Base-by-base conservation (phyloP, 2,797 vertebrate species). In the Enteromius unitaeniatus region DNA sequence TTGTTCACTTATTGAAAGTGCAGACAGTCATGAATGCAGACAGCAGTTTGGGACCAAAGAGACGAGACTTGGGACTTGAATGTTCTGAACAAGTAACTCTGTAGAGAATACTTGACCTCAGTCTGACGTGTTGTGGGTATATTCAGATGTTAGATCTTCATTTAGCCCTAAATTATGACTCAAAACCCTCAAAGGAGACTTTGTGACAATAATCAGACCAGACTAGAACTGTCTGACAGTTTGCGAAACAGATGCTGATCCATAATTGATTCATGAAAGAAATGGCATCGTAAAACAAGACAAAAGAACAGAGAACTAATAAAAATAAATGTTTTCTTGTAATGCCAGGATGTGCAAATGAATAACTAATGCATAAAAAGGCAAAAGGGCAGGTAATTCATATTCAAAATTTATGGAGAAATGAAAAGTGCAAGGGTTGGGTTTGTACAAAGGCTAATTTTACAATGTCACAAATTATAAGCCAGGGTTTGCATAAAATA, bases 391-490 rank as follows among this genome's bases (percentile, higher is more conserved):
- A 64, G 55, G 10, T 79, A 42, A 88, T 79, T 88, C 70, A 81
- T 86, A 82, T 79, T 82, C 14, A 69, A 69, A 67, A 85, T 86
- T 74, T 51, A 76, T 74, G 75, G 79, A 7, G 53, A 73, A 68
- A 73, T 84, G 85, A 79, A 83, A 88, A 84, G 45, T 51, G 31
- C 15, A 11, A 34, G 78, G 49, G n/a, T 49, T 28, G 62, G 76
- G 53, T 75, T 79, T 64, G n/a, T 23, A 82, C 73, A 65, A 82
- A 82, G 67, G 82, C 77, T 84, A 84, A 87, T 83, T 83, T 87
- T 83, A 78, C 74, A 72, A 37, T 70, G 31, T 82, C 68, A 82
- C 72, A 74, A 84, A 80, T 81, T 83, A 72, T 68, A 67, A 82
- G 15, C n/a, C 42, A 17, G 19, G 64, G 4, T 62, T 17, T 23